Evolutionary conservation across 1,140 invertebrate species (phyloP), one percentile per base, ranked within the genome.

Genomic region (Calycopis cecrops): DNA sequence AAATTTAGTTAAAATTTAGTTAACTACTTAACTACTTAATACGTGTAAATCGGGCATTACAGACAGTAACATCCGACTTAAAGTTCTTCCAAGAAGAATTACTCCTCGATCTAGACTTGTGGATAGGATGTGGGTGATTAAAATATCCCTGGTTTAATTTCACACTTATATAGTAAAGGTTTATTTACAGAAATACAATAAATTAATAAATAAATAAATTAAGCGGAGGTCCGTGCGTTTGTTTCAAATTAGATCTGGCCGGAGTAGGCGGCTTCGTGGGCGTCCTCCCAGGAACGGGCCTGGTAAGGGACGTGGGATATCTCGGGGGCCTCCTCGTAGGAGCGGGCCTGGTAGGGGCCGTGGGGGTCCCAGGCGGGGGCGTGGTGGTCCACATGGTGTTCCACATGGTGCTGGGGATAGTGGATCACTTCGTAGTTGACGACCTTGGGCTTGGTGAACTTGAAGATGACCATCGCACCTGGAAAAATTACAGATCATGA

Each of bases 361-460:
- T 92, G 91, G 42, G 76, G 64, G 34, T 91, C 88, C 65, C 83
- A 83, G 16, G 44, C 90, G 53, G 75, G 88, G 50, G 83, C 88
- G 63, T 89, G 88, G 50, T 89, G 90, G 75, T 85, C 88, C 55
- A 83, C 89, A 35, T 85, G 87, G 59, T 93, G 92, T 52, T 93
- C 91, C 1, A 93, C 89, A 40, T 93, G 92, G 60, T 93, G 92
- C 59, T 94, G 93, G n/a, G 94, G 94, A 67, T 94, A 94, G 76
- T 95, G 94, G 33, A 95, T 91, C 12, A 95, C 93, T 87, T 96
- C 94, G 73, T 95, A 95, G 80, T 93, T 93, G 52, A 92, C 91
- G 63, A 94, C 91, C 76, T 95, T 95, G 55, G 94, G 94, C 69
- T 95, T 95, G 55, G 94, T 93, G 68, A 95, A 90, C 82, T 95